Evolutionary conservation across 2,888 invertebrate species (phyloP), one percentile per base, ranked within the genome.

Genomic region (Lasioglossum malachurum): DNA sequence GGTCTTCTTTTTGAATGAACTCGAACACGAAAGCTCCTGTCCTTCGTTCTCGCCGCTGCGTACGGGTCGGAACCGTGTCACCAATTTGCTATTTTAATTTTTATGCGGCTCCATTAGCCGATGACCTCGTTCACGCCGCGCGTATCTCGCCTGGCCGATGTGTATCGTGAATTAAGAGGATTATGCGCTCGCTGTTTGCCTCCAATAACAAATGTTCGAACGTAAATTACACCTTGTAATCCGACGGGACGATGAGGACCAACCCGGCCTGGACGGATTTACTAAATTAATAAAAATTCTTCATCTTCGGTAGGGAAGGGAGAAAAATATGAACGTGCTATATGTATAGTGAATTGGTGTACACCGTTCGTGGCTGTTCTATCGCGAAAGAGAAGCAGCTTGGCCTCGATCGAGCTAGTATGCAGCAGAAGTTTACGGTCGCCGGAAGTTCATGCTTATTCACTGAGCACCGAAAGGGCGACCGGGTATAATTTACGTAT

Each of bases 391-490:
- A 19, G 49, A 80, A 80, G 49, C 44, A 78, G 57, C 27, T 60
- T 31, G 44, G 53, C 44, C 23, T 14, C 74, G 80, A 69, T 31
- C 64, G 74, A 82, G 83, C 78, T 88, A 84, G 87, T 88, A 81
- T 78, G 84, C 76, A 89, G 88, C 85, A 75, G 84, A 91, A 89
- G 89, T 92, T 90, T 90, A 89, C 88, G 88, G 92, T 80, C 90
- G 92, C 93, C 94, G 95, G 95, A 95, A 95, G 93, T 94, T 91
- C 90, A 93, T 94, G 93, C 93, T 95, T 94, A 94, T 94, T 95
- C 94, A 94, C 93, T 92, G 92, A 92, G 93, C 93, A 93, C 93
- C 92, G 91, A 94, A 93, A 94, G 94, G 94, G 93, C 93, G 93
- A 89, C 93, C 90, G 91, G 88, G 93, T 93, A 94, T 93, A 94